Evolutionary conservation across 2,888 invertebrate species (phyloP).

Genomic region (Selenia dentaria): DNA sequence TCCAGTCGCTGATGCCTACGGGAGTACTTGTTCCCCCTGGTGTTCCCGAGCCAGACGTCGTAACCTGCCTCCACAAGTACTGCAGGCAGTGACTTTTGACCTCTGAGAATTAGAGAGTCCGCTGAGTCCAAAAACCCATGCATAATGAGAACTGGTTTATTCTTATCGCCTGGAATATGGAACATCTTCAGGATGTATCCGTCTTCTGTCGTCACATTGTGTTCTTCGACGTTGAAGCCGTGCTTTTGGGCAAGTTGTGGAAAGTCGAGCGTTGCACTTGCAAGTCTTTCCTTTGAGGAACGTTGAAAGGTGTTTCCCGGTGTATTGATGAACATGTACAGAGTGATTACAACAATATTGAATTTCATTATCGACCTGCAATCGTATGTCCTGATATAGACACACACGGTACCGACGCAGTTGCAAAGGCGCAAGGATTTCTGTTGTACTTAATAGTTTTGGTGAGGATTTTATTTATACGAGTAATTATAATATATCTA

Average conservation of each 20-base stretch:
- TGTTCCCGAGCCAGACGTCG: slow-evolving; percentile 64
- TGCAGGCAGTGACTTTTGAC: slow-evolving; percentile 39
- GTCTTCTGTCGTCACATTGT: slow-evolving; percentile 46
- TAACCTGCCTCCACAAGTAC: slow-evolving; percentile 73
- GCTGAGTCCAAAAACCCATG: slow-evolving; percentile 50
- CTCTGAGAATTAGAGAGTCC: slow-evolving; percentile 48
- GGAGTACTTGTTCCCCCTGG: slow-evolving; percentile 85
- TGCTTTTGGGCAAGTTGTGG: slow-evolving; percentile 31
- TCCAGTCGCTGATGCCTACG: slow-evolving; percentile 70
- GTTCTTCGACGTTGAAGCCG: slow-evolving; percentile 33
- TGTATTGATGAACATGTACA: too few species aligned
- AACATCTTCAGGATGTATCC: slow-evolving; percentile 48
- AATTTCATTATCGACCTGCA: too few species aligned
- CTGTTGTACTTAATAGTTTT: too few species aligned
- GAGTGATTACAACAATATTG: too few species aligned
- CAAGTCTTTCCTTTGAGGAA: neutral
- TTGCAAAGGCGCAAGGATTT: too few species aligned
- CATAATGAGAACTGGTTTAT: slow-evolving; percentile 43
- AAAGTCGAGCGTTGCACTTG: slow-evolving; percentile 32
- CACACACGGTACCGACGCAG: too few species aligned
- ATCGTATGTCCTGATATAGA: too few species aligned
- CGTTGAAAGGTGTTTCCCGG: too few species aligned
- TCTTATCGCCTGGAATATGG: slow-evolving; percentile 38
- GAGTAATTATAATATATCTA: too few species aligned
- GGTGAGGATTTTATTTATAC: too few species aligned